Conservation (phyloP, 2,888 invertebrate species). For the Troides aeacus region DNA sequence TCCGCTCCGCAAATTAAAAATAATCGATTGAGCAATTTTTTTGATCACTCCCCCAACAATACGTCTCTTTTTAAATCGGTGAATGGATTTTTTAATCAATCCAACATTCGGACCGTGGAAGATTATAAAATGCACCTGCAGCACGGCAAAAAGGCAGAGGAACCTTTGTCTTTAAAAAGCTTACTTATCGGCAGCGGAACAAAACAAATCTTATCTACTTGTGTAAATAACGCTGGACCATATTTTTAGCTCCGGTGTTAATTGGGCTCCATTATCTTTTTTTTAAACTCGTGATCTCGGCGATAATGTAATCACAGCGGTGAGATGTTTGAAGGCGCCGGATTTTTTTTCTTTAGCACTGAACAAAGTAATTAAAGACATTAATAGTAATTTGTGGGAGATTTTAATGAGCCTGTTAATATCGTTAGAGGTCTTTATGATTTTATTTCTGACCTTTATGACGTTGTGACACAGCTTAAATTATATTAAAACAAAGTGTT, state of each 20-base stretch:
- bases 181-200: conserved; percentile 57
- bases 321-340: conserved; percentile 33
- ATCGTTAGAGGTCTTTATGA: neutral
- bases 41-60: conserved; percentile 12
- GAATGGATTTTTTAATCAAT: conserved; percentile 19
- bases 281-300: conserved; percentile 44
- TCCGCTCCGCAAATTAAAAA: conserved; percentile 1
- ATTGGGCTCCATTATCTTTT: conserved; percentile 56
- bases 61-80: conserved; percentile 3
- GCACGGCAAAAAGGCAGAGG: conserved; percentile 52
- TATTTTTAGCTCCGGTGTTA: conserved; percentile 56
- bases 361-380: conserved; percentile 9
- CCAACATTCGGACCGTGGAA: conserved; percentile 11
- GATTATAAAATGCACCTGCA: conserved; percentile 53
- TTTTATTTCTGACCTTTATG: too few species aligned
- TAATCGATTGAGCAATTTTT: conserved; percentile 21
- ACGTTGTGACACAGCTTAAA: too few species aligned
- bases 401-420: conserved; percentile 4
- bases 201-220: conserved; percentile 60
- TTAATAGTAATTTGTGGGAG: conserved; percentile 8
- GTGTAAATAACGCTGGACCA: conserved; percentile 45
- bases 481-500: too few species aligned
- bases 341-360: conserved; percentile 15
- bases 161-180: conserved; percentile 41
- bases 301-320: conserved; percentile 43